phyloP scores from a whole-genome alignment of 2,113 vertebrate species.

The Sporophila hypoxantha region DNA sequence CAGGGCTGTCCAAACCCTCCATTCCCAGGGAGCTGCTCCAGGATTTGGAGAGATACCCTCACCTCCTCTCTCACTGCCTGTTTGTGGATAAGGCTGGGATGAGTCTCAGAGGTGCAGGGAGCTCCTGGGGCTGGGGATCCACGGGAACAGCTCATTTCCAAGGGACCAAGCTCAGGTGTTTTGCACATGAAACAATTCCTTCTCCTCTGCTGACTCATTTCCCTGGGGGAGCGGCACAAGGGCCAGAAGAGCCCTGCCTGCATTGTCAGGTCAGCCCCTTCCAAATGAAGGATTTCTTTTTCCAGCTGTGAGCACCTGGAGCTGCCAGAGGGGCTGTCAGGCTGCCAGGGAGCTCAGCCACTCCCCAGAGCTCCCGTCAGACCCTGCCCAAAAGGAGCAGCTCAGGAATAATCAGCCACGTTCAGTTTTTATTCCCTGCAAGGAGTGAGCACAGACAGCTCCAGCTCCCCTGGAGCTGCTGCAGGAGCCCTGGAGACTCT shows the following conservation, averaged over 20 bases:
- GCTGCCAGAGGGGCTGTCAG: not conserved
- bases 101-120: not conserved
- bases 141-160: no score
- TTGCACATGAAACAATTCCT: not conserved
- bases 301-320: not conserved
- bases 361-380: accelerated
- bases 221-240: not conserved
- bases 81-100: not conserved
- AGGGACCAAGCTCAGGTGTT: not conserved
- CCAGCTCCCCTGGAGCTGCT: not conserved
- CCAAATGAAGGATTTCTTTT: not conserved
- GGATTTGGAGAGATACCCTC: not conserved
- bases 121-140: not conserved
- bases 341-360: not conserved
- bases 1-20: not conserved
- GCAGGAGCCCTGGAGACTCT: not conserved
- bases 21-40: not conserved
- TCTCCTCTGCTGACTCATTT: not conserved
- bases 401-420: not conserved
- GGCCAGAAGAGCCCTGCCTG: not conserved
- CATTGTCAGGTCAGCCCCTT: not conserved
- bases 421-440: no score
- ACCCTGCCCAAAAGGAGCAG: not conserved
- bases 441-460: no score
- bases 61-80: not conserved